Evolutionary conservation across 2,888 invertebrate species (phyloP).

Genomic region (Cremastobaeus sp.): DNA sequence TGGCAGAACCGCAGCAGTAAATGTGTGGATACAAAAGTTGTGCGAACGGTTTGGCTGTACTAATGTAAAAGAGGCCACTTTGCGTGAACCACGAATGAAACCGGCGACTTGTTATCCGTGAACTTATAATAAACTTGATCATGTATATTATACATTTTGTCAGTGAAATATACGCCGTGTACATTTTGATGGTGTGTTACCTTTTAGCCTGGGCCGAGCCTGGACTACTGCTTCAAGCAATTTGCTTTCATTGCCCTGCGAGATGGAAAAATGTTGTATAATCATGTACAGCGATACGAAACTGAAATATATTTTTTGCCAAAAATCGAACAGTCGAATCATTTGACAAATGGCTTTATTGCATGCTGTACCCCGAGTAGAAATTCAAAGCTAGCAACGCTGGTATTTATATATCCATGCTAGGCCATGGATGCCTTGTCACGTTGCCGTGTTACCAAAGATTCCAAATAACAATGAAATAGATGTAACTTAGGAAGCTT

Average conservation of each 20-base stretch:
- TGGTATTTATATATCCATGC: too few species aligned
- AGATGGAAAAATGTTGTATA: constrained; percentile 33
- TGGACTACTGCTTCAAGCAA: too few species aligned
- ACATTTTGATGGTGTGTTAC: constrained; percentile 36
- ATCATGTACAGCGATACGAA: constrained; percentile 28
- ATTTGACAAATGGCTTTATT: constrained; percentile 63
- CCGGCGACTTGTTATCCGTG: constrained; percentile 28
- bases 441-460: constrained; percentile 78
- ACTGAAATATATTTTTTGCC: constrained; percentile 41
- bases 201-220: constrained; percentile 14
- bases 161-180: constrained; percentile 32
- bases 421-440: too few species aligned
- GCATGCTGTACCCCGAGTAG: constrained; percentile 73
- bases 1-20: too few species aligned
- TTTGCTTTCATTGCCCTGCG: too few species aligned
- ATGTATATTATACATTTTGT: constrained; percentile 41
- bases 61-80: constrained; percentile 56
- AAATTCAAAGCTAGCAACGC: too few species aligned
- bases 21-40: too few species aligned
- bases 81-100: constrained; percentile 20
- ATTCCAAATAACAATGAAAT: constrained; percentile 66
- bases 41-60: constrained; percentile 60
- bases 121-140: constrained; percentile 29
- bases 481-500: constrained; percentile 44
- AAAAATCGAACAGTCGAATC: constrained; percentile 28